phyloP scores from a whole-genome alignment of 2,113 vertebrate genomes.

The Zootoca vivipara region DNA sequence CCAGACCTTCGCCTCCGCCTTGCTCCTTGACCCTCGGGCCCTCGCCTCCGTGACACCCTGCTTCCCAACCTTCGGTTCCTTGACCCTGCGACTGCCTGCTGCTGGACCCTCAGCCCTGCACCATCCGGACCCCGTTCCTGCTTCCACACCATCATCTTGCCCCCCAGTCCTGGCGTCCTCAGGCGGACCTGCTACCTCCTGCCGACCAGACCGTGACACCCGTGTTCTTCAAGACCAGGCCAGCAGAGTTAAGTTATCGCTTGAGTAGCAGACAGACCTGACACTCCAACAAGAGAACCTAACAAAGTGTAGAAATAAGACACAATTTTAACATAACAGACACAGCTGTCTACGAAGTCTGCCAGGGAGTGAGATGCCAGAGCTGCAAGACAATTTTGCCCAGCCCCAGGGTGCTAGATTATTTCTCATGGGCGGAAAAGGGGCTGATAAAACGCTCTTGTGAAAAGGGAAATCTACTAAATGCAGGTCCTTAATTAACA shows the following conservation, averaged over 20 bases:
- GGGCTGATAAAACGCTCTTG: not conserved
- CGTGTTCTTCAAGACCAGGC: not conserved
- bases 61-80: too few relatives aligned
- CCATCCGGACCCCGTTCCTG: too few relatives aligned
- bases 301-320: not conserved
- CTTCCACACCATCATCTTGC: too few relatives aligned
- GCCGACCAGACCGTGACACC: too few relatives aligned
- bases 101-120: too few relatives aligned
- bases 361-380: slow-evolving; percentile 35
- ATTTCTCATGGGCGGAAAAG: slow-evolving; percentile 35
- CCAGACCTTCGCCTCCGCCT: too few relatives aligned
- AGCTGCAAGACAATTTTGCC: slow-evolving; percentile 38
- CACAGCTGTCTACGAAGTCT: not conserved
- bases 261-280: not conserved
- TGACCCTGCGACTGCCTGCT: too few relatives aligned
- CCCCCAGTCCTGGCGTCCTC: too few relatives aligned
- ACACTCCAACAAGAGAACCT: slow-evolving; percentile 7
- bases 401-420: slow-evolving; percentile 37
- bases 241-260: not conserved
- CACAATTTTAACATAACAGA: not conserved
- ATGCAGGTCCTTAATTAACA: slow-evolving; percentile 43
- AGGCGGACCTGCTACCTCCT: too few relatives aligned
- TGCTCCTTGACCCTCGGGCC: too few relatives aligned
- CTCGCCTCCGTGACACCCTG: too few relatives aligned
- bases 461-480: slow-evolving; percentile 1